Evolutionary conservation across 64 coral and sea anemone species (phyloP).

Genomic region (Dendrophyllia cribrosa): DNA sequence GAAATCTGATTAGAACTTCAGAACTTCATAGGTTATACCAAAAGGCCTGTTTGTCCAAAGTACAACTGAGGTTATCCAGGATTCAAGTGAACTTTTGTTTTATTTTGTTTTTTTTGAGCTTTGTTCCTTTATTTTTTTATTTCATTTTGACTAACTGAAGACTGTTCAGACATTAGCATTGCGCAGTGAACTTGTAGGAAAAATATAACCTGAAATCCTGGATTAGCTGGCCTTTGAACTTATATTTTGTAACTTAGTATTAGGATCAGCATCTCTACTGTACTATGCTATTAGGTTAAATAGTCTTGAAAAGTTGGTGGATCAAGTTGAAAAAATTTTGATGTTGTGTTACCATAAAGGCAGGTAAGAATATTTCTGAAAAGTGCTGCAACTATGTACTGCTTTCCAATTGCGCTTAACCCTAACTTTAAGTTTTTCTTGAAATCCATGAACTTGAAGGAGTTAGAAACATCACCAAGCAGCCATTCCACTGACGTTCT

Average conservation of each 20-base stretch:
- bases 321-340: conserved; percentile 11
- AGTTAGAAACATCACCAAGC: too few relatives aligned
- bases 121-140: conserved; percentile 7
- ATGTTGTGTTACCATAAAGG: too few relatives aligned
- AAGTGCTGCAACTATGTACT: too few relatives aligned
- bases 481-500: too few relatives aligned
- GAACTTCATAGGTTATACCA: too few relatives aligned
- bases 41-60: not conserved
- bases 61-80: not conserved
- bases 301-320: conserved; percentile 4
- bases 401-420: too few relatives aligned
- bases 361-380: too few relatives aligned
- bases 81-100: not conserved
- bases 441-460: too few relatives aligned
- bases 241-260: conserved; percentile 11
- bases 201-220: conserved; percentile 19
- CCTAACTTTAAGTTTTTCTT: too few relatives aligned
- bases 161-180: not conserved
- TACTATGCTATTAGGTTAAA: not conserved
- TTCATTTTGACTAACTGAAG: conserved; percentile 8
- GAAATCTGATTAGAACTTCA: too few relatives aligned
- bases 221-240: not conserved
- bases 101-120: not conserved
- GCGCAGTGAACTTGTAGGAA: not conserved
- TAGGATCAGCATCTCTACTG: conserved; percentile 4